These are phyloP conservation scores for Euwallacea similis DNA, from an alignment of 1,140 invertebrate genomes.

Conservation along the genomic window DNA sequence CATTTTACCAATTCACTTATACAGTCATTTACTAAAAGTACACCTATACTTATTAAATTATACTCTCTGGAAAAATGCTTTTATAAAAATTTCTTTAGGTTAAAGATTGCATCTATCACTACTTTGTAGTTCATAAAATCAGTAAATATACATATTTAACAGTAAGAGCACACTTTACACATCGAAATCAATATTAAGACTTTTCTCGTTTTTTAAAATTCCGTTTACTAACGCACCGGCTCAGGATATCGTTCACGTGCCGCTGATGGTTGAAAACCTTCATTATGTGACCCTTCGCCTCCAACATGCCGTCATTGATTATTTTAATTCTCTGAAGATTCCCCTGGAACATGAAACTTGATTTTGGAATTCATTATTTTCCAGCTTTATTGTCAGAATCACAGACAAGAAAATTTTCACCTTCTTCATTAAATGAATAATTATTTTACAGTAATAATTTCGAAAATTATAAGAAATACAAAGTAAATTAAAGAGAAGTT, in stretches of 20 bases:
- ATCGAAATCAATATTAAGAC: constrained; percentile 47
- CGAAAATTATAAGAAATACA: too few relatives aligned
- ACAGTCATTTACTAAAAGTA: constrained; percentile 27
- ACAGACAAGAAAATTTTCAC: too few relatives aligned
- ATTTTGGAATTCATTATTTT: neutral
- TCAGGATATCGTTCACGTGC: constrained; percentile 85
- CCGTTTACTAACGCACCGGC: constrained; percentile 85
- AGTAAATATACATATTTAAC: constrained; percentile 19
- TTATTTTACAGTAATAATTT: neutral
- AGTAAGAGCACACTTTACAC: constrained; percentile 8
- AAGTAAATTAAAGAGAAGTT: too few relatives aligned
- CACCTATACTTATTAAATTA: constrained; percentile 25
- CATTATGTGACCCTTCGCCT: constrained; percentile 82
- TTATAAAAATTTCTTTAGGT: constrained; percentile 32
- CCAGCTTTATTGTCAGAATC: too few relatives aligned
- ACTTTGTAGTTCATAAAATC: constrained; percentile 32
- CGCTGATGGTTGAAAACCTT: constrained; percentile 90
- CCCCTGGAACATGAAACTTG: constrained; percentile 61
- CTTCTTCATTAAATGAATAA: neutral
- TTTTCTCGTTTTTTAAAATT: constrained; percentile 86
- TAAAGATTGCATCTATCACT: constrained; percentile 34
- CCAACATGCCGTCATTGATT: constrained; percentile 87
- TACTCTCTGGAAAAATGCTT: constrained; percentile 25
- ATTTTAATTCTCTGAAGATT: constrained; percentile 94
- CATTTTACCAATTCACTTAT: constrained; percentile 11